Percentiles rank a stretch among this genome's conserved stretches.
These are phyloP conservation scores for Dynastes maya DNA, from an alignment of 2,888 invertebrate species.

Conservation along the genomic window DNA sequence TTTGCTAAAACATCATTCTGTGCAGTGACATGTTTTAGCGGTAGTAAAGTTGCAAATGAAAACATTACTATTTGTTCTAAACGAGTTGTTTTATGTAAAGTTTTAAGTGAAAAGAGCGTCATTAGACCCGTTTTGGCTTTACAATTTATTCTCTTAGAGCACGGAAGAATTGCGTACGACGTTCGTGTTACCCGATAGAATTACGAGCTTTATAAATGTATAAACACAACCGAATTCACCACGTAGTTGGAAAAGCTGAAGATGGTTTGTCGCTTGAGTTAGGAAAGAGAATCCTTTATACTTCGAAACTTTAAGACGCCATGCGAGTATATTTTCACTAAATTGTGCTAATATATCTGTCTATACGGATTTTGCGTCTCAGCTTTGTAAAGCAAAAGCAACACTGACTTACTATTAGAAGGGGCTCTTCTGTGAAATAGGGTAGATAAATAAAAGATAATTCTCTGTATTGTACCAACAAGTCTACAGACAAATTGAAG, in stretches of 20 bases:
- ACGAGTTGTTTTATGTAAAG: constrained; percentile 5
- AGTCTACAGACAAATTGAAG: background rate
- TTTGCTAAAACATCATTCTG: too few relatives aligned
- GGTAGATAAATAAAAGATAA: background rate
- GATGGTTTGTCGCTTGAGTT: background rate
- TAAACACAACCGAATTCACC: constrained; percentile 23
- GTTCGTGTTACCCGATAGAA: background rate
- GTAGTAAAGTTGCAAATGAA: too few relatives aligned
- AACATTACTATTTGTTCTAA: background rate
- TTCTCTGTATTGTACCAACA: background rate
- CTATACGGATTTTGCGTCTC: too few relatives aligned
- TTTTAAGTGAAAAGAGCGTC: background rate
- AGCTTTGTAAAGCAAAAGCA: background rate
- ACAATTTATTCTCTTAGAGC: background rate
- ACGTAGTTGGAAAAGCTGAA: background rate
- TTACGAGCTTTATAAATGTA: constrained; percentile 17
- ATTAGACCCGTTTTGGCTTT: background rate
- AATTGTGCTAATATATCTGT: constrained; percentile 1
- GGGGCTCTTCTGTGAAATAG: background rate
- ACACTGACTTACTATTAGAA: background rate
- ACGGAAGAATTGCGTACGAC: background rate
- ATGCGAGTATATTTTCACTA: constrained; percentile 5
- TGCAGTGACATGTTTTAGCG: too few relatives aligned
- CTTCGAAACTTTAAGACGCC: background rate
- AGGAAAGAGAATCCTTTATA: constrained; percentile 3